Conservation (phyloP, 1,140 invertebrate species). For the Drosophila sturtevanti region DNA sequence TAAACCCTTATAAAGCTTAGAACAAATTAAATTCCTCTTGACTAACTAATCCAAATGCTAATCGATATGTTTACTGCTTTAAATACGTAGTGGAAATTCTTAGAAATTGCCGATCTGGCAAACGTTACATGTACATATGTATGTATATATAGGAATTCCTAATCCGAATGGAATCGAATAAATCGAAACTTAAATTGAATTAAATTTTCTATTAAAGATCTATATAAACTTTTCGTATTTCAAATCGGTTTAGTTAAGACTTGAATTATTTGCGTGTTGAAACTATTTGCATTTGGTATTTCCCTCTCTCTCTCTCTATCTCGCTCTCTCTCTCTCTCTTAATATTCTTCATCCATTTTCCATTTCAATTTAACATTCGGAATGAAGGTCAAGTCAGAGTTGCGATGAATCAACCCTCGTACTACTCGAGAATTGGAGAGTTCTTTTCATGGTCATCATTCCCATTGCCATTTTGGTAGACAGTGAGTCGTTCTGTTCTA, state of each 20-base stretch:
- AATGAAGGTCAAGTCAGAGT: conserved; percentile 2
- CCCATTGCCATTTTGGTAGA: conserved; percentile 8
- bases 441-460: conserved; percentile 15
- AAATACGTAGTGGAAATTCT: too few species aligned
- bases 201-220: too few species aligned
- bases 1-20: conserved; percentile 59
- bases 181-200: too few species aligned
- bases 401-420: conserved; percentile 2
- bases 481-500: not conserved
- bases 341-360: not conserved
- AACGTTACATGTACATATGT: too few species aligned
- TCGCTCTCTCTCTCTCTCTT: not conserved
- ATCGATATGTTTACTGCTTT: not conserved
- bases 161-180: too few species aligned
- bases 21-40: conserved; percentile 18
- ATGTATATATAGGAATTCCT: too few species aligned
- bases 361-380: not conserved
- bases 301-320: not conserved
- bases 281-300: conserved; percentile 50
- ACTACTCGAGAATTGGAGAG: not conserved
- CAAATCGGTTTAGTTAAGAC: not conserved
- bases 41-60: conserved; percentile 5
- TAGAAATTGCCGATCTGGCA: too few species aligned
- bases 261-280: conserved; percentile 33
- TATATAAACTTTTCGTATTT: too few species aligned